Evolutionary conservation across 2,113 vertebrate species (phyloP).

Genomic region (Larimichthys crocea): DNA sequence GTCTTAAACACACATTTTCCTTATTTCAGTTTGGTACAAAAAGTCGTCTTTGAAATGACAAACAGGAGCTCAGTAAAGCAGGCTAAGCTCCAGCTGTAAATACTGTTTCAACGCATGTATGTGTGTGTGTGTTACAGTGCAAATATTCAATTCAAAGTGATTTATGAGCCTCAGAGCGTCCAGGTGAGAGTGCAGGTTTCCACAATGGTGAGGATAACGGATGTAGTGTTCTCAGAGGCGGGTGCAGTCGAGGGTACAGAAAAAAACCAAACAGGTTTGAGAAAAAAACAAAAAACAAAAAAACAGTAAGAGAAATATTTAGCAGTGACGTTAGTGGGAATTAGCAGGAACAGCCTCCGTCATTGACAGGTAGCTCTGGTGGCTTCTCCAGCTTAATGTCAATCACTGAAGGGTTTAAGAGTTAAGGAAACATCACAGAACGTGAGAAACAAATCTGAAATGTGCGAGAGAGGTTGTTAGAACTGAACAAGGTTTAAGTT

Average conservation of each 20-base stretch:
- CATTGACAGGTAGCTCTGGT: constrained; percentile 93
- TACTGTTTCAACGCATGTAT: constrained; percentile 11
- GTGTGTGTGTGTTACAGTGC: constrained; percentile 47
- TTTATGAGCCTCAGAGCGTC: constrained; percentile 82
- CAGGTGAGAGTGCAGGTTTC: constrained; percentile 86
- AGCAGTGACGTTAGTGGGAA: constrained; percentile 60
- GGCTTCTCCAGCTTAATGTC: constrained; percentile 98
- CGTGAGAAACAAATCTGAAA: not conserved
- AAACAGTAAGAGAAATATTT: constrained; percentile 51
- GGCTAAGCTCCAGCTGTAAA: constrained; percentile 25
- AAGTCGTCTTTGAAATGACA: constrained; percentile 21
- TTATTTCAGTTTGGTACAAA: constrained; percentile 50
- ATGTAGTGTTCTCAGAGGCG: constrained; percentile 82
- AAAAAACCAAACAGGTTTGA: constrained; percentile 54
- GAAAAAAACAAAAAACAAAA: constrained; percentile 6
- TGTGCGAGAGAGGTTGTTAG: not conserved
- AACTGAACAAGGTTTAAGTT: not conserved
- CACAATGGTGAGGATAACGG: constrained; percentile 79
- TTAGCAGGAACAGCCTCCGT: constrained; percentile 98
- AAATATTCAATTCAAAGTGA: constrained; percentile 56
- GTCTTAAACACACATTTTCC: constrained; percentile 26
- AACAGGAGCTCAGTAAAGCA: not conserved
- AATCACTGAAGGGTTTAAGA: constrained; percentile 88
- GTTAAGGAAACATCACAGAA: constrained; percentile 85
- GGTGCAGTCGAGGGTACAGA: constrained; percentile 50